Conservation (phyloP, 2,113 vertebrate genomes). For the Heliornis fulica region DNA sequence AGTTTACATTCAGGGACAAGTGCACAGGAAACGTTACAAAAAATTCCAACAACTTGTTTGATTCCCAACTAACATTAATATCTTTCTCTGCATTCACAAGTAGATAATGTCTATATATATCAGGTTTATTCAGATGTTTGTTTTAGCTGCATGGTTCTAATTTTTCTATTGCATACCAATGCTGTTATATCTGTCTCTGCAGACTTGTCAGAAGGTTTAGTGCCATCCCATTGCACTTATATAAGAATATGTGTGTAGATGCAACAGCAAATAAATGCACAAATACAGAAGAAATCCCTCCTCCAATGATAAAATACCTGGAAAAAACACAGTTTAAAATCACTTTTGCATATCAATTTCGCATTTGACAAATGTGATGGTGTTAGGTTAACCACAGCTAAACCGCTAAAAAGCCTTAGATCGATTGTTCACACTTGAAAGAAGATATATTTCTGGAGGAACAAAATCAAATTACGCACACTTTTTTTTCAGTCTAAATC, state of each 20-base stretch:
- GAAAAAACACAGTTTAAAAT: background rate
- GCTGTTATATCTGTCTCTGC: background rate
- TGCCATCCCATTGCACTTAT: background rate
- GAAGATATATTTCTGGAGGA: background rate
- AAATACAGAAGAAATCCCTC: background rate
- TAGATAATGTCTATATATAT: background rate
- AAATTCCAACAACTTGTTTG: background rate
- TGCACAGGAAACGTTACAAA: background rate
- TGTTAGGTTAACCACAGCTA: background rate
- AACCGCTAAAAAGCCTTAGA: background rate
- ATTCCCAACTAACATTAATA: background rate
- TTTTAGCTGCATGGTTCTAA: background rate
- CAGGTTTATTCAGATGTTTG: constrained; percentile 12
- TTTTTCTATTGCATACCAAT: background rate
- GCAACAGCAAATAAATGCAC: background rate
- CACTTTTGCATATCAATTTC: constrained; percentile 28
- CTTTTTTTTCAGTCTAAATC: background rate
- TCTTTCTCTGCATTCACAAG: background rate
- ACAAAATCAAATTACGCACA: background rate
- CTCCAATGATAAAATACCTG: background rate
- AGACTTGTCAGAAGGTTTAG: background rate
- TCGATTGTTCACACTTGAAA: background rate
- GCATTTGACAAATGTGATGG: constrained; percentile 1
- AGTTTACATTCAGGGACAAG: background rate
- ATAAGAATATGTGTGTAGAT: background rate